A percentile compares a stretch with the other conserved stretches of the same genome.
These are phyloP conservation scores for Himalopsyche tibetana DNA, from an alignment of 2,888 invertebrate genomes.

Conservation along the genomic window DNA sequence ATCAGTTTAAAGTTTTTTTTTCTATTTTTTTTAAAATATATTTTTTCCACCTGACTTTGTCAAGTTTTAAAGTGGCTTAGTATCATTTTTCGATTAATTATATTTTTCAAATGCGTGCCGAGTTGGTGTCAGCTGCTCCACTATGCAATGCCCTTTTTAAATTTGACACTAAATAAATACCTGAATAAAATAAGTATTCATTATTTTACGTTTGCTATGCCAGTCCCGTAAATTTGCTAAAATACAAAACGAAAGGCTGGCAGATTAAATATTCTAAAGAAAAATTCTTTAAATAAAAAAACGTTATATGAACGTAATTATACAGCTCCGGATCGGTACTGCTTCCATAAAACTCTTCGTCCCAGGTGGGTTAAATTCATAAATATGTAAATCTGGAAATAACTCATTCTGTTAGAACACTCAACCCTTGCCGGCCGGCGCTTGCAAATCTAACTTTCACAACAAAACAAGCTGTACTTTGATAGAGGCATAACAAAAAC, in stretches of 20 bases:
- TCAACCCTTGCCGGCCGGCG: constrained; percentile 48
- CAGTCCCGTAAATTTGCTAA: neutral
- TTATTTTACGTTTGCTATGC: neutral
- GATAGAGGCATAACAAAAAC: neutral
- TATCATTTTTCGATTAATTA: too few species aligned
- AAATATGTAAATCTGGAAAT: constrained; percentile 62
- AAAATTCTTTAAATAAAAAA: constrained; percentile 3
- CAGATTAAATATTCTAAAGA: constrained; percentile 19
- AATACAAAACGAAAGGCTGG: neutral
- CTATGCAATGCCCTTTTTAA: too few species aligned
- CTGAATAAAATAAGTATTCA: neutral
- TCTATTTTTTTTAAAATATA: too few species aligned
- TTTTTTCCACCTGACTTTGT: too few species aligned
- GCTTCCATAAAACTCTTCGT: constrained; percentile 31
- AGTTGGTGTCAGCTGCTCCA: too few species aligned
- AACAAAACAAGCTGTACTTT: constrained; percentile 22
- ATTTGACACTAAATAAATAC: too few species aligned
- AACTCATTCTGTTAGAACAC: constrained; percentile 55
- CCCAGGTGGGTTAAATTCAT: constrained; percentile 60
- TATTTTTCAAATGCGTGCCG: too few species aligned
- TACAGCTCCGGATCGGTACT: constrained; percentile 31
- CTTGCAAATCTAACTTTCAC: constrained; percentile 37
- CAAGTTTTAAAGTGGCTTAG: too few species aligned
- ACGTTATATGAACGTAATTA: constrained; percentile 39
- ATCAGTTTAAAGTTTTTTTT: too few species aligned